These are phyloP conservation scores for Melanostigma gelatinosum DNA, from an alignment of 2,113 vertebrate genomes.

Conservation along the genomic window DNA sequence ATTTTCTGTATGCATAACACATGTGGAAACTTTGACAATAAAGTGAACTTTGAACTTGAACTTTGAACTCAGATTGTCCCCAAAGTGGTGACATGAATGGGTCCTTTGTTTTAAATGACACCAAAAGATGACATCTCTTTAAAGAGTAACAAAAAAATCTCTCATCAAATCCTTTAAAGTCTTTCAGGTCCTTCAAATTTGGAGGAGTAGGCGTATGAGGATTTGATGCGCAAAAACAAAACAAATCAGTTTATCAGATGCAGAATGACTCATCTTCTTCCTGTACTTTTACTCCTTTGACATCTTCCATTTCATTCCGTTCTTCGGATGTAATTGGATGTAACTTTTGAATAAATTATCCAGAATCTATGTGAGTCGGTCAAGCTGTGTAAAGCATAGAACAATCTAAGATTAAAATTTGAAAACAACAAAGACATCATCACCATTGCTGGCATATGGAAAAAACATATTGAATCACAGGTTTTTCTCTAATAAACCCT, in stretches of 20 bases:
- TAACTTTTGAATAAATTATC: constrained; percentile 12
- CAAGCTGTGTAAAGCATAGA: neutral
- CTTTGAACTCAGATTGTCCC: neutral
- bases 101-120: constrained; percentile 2
- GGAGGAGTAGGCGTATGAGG: neutral
- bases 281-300: neutral
- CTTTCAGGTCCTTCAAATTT: neutral
- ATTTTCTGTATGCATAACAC: too few relatives aligned
- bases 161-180: neutral
- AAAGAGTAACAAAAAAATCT: neutral
- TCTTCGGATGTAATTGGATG: neutral
- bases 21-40: too few relatives aligned
- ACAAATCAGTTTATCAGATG: neutral
- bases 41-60: too few relatives aligned
- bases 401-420: neutral
- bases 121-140: neutral
- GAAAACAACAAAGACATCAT: constrained; percentile 15
- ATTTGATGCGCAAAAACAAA: neutral
- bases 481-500: neutral
- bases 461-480: neutral
- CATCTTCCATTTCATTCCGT: neutral
- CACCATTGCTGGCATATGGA: neutral
- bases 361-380: neutral
- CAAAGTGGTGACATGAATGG: neutral
- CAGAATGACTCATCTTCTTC: constrained; percentile 4